Evolutionary conservation across 2,888 invertebrate species (phyloP).

Genomic region (Pristionchus maxplancki): DNA sequence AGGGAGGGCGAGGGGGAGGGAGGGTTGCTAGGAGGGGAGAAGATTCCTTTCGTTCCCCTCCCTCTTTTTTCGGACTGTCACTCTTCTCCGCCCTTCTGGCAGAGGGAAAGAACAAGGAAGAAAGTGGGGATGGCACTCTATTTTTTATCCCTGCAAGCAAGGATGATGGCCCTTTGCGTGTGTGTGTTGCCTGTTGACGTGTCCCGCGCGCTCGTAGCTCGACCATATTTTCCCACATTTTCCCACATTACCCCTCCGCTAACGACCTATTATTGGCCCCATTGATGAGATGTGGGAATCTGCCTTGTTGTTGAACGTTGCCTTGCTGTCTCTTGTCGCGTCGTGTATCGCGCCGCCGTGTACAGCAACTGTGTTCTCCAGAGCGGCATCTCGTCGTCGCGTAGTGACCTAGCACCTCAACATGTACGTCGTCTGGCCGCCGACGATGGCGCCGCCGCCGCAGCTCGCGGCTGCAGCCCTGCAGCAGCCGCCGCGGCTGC

Average conservation of each 20-base stretch:
- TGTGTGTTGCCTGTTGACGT: not conserved
- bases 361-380: not conserved
- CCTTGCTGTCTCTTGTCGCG: too few relatives aligned
- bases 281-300: too few relatives aligned
- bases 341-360: not conserved
- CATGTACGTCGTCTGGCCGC: constrained; percentile 24
- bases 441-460: not conserved
- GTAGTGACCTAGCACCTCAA: not conserved
- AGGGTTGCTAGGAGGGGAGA: not conserved
- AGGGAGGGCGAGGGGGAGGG: not conserved
- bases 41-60: not conserved
- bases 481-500: not conserved
- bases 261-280: too few relatives aligned
- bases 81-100: too few relatives aligned
- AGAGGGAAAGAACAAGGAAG: too few relatives aligned
- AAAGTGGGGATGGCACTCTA: too few relatives aligned
- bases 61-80: not conserved
- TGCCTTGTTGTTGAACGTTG: too few relatives aligned
- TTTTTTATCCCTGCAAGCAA: too few relatives aligned
- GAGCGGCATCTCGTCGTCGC: not conserved
- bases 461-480: not conserved
- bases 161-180: not conserved
- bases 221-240: too few relatives aligned
- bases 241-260: too few relatives aligned
- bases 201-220: too few relatives aligned